Evolutionary conservation across 2,113 vertebrate species (phyloP), one percentile per base, ranked within the genome.

Genomic region (Bostrychus sinensis): DNA sequence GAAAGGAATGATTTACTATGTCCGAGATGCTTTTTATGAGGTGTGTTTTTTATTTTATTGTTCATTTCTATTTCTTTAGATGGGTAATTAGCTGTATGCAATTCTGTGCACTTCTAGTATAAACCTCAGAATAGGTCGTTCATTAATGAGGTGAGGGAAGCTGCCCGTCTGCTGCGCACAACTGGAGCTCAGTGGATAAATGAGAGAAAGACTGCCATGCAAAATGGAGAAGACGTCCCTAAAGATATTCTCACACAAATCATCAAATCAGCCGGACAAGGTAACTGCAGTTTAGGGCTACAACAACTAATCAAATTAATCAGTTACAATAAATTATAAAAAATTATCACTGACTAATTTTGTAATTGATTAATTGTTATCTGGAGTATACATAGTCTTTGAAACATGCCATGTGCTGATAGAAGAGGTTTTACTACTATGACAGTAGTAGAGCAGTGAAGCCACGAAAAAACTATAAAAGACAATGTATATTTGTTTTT

Each of bases 201-300:
- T 4, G 48, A 77, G 3, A 92, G 96, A 66, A 93, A 85, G 25
- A 83, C 86, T 25, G 93, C 92, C 43, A 85, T 98, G 10, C 64
- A 70, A 75, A 88, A 86, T 0, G 92, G 91, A 0, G 95, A 94
- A 4, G 90, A 93, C 0, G 83, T 88, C 0, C 92, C 94, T 0
- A 55, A 89, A 0, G 96, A 98, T 84, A 95, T 98, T 69, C 94
- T 98, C 17, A 95, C 94, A 0, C 93, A 95, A 73, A 96, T 98
- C 39, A 91, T 98, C 77, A 95, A 95, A 78, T 72, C 86, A 62
- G 85, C 82, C 16, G 88, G 83, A 87, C 85, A 73, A 82, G 86
- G 87, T 86, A 4, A 28, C 2, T 8, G 7, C 7, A 39, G 37
- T 8, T 34, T 34, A 34, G 7, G 2, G 11, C 5, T n/a, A n/a